These are phyloP conservation scores for Aphidoletes aphidimyza DNA, from an alignment of 2,888 invertebrate genomes.

Conservation along the genomic window DNA sequence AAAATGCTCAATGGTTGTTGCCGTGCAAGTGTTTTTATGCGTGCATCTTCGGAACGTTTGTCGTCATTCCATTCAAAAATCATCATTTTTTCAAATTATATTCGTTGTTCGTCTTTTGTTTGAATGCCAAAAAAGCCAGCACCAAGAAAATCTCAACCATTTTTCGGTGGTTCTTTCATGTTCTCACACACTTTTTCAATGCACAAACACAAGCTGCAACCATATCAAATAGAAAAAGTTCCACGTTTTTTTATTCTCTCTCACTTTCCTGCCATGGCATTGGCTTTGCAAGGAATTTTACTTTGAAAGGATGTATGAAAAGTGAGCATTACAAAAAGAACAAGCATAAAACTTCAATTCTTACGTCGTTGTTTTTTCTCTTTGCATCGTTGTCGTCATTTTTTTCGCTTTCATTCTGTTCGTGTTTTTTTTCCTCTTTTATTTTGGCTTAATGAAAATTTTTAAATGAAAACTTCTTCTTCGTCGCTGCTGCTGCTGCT, in stretches of 20 bases:
- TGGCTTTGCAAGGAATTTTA: slow-evolving; percentile 12
- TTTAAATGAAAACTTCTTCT: slow-evolving; percentile 50
- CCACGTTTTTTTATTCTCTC: not conserved
- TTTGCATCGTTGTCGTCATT: not conserved
- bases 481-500: not conserved
- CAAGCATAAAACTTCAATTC: slow-evolving; percentile 45
- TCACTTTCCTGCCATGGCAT: not conserved
- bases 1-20: not conserved
- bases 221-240: slow-evolving; percentile 36
- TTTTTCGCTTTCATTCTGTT: not conserved
- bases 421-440: not conserved
- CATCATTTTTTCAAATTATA: slow-evolving; percentile 34
- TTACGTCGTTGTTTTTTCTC: not conserved
- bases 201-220: not conserved
- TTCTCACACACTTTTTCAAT: not conserved
- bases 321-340: slow-evolving; percentile 39
- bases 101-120: not conserved
- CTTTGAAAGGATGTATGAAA: slow-evolving; percentile 2
- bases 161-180: slow-evolving; percentile 10
- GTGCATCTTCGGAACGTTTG: not conserved
- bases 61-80: slow-evolving; percentile 5
- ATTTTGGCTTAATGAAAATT: slow-evolving; percentile 39
- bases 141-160: slow-evolving; percentile 24
- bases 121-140: no score
- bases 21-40: slow-evolving; percentile 3